Percentiles rank a stretch among this genome's conserved stretches.
phyloP scores from a whole-genome alignment of 2,797 vertebrate species.

The Vireo griseus region DNA sequence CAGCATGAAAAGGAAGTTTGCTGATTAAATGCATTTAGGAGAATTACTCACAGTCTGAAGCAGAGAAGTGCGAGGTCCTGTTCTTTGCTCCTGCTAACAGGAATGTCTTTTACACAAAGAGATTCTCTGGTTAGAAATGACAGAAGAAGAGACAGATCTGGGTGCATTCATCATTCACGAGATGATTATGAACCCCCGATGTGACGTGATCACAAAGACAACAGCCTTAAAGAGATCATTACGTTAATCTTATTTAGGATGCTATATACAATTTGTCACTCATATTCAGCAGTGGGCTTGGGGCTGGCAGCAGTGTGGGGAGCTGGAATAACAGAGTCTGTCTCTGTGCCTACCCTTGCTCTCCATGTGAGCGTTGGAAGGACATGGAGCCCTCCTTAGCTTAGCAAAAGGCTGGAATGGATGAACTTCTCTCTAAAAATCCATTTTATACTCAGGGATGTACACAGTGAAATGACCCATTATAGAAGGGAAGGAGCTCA shows the following conservation, averaged over 20 bases:
- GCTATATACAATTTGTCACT: conserved; percentile 32
- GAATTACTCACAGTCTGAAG: conserved; percentile 52
- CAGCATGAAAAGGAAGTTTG: conserved; percentile 34
- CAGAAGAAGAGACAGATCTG: conserved; percentile 45
- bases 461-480: background rate
- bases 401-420: background rate
- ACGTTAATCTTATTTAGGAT: conserved; percentile 32
- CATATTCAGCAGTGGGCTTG: background rate
- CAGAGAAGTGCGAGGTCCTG: conserved; percentile 22
- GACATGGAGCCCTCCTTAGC: background rate
- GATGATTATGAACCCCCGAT: conserved; percentile 13
- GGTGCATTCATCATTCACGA: conserved; percentile 1
- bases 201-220: conserved; percentile 35
- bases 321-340: background rate
- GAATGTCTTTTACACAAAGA: background rate
- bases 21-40: conserved; percentile 60
- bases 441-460: background rate
- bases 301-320: background rate
- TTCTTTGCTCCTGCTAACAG: conserved; percentile 19
- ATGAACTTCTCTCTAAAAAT: background rate
- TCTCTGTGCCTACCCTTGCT: background rate
- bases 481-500: background rate
- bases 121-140: background rate
- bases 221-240: conserved; percentile 54
- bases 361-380: rapidly evolving